A percentile compares a stretch with the other conserved stretches of the same genome.
These are phyloP conservation scores for Aurelia aurita DNA, from an alignment of 30 jellyfish, hydroid and myxozoan species.

Conservation along the genomic window DNA sequence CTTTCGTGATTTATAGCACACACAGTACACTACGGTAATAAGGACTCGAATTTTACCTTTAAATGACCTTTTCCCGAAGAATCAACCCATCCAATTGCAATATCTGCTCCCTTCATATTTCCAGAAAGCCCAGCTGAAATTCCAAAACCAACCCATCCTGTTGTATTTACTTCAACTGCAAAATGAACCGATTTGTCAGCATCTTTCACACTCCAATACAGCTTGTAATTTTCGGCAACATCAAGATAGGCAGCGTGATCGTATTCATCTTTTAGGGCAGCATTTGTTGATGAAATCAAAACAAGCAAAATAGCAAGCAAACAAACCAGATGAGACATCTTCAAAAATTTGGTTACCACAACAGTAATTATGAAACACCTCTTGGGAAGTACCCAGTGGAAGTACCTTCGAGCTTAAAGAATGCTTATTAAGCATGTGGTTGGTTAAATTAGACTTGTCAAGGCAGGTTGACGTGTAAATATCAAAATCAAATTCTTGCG, in stretches of 20 bases:
- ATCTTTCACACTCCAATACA: slow-evolving; percentile 46
- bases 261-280: slow-evolving; percentile 18
- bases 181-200: slow-evolving; percentile 33
- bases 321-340: too few relatives aligned
- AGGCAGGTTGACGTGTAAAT: too few relatives aligned
- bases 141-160: slow-evolving; percentile 76
- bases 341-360: too few relatives aligned
- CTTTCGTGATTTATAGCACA: too few relatives aligned
- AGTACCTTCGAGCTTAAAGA: too few relatives aligned
- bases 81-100: slow-evolving; percentile 53
- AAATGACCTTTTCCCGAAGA: slow-evolving; percentile 52
- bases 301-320: background rate
- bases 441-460: too few relatives aligned
- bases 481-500: too few relatives aligned
- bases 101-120: slow-evolving; percentile 58
- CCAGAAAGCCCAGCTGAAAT: slow-evolving; percentile 61
- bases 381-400: too few relatives aligned
- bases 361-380: too few relatives aligned
- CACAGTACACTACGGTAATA: too few relatives aligned
- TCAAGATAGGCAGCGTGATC: slow-evolving; percentile 49
- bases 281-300: background rate
- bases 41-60: slow-evolving; percentile 14
- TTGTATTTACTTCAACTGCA: slow-evolving; percentile 55
- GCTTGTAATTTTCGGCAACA: slow-evolving; percentile 20
- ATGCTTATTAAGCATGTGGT: too few relatives aligned